phyloP scores from a whole-genome alignment of 1,140 invertebrate genomes.

The Monochamus saltuarius region DNA sequence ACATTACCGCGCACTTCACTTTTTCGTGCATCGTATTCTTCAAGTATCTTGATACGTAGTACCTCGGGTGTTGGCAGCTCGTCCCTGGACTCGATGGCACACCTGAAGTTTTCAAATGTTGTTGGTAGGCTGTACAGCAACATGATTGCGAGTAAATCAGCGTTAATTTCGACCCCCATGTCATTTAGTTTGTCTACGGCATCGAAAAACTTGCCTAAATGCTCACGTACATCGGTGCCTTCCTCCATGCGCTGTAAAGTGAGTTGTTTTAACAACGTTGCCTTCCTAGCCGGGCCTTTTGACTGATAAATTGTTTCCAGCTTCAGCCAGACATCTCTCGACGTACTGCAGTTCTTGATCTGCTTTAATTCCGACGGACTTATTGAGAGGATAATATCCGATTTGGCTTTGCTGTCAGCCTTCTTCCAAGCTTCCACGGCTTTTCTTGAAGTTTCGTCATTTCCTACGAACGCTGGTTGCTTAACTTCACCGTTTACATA shows the following conservation, averaged over 20 bases:
- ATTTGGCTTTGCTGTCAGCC: constrained; percentile 28
- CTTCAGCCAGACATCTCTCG: constrained; percentile 37
- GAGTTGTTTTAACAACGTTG: constrained; percentile 23
- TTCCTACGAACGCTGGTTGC: background rate
- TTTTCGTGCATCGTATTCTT: background rate
- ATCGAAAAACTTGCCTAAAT: too few relatives aligned
- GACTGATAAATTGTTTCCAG: constrained; percentile 36
- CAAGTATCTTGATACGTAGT: background rate
- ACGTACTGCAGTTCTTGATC: constrained; percentile 33
- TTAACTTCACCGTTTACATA: constrained; percentile 12
- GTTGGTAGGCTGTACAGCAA: constrained; percentile 38
- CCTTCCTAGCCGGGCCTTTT: constrained; percentile 29
- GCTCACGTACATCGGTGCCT: constrained; percentile 35
- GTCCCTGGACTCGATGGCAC: constrained; percentile 29
- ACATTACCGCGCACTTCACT: background rate
- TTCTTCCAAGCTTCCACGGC: constrained; percentile 10
- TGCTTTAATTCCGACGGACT: constrained; percentile 30
- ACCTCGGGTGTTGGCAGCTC: constrained; percentile 17
- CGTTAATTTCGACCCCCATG: constrained; percentile 29
- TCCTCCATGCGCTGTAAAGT: constrained; percentile 32
- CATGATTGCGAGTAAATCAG: constrained; percentile 36
- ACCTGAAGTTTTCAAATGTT: constrained; percentile 39
- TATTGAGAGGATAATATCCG: constrained; percentile 34
- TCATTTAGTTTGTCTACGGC: constrained; percentile 38
- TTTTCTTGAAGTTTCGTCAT: background rate